These are phyloP conservation scores for Bucorvus abyssinicus DNA, from an alignment of 2,797 vertebrate genomes.

Conservation along the genomic window DNA sequence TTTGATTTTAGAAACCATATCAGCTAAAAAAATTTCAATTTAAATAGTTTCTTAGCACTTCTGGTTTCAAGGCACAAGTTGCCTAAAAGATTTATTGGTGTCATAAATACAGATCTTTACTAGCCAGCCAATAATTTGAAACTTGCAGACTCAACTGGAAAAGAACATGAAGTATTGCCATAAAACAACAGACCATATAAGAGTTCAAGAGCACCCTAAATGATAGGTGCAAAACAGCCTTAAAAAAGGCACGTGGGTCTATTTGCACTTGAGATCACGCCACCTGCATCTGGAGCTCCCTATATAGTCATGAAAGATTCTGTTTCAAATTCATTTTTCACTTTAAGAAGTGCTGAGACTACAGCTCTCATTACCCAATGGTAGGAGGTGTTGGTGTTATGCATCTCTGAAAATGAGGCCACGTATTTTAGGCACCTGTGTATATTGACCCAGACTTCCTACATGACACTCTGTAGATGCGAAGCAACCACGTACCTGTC, in stretches of 20 bases:
- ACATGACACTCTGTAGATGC: not conserved
- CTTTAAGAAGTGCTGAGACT: slow-evolving; percentile 1
- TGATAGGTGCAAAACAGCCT: not conserved
- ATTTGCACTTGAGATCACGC: not conserved
- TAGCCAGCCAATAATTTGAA: slow-evolving; percentile 21
- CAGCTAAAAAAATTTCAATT: not conserved
- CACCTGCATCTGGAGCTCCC: not conserved
- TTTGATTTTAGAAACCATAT: not conserved
- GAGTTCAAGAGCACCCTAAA: not conserved
- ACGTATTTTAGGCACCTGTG: slow-evolving; percentile 21
- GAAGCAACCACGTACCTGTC: not conserved
- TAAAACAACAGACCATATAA: not conserved
- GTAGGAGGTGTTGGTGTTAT: not conserved
- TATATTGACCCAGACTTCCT: not conserved
- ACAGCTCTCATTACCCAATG: not conserved
- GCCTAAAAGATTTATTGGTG: not conserved
- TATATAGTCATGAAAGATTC: not conserved
- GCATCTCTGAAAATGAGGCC: slow-evolving; percentile 9
- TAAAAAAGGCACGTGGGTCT: not conserved
- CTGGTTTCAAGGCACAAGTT: not conserved
- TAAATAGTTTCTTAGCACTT: not conserved
- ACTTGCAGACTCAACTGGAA: slow-evolving; percentile 18
- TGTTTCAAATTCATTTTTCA: not conserved
- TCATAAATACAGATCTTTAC: slow-evolving; percentile 15
- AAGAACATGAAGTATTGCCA: not conserved